Evolutionary conservation across 2,888 invertebrate genomes (phyloP), one percentile per base, ranked within the genome.

Genomic region (Ecdyonurus torrentis): DNA sequence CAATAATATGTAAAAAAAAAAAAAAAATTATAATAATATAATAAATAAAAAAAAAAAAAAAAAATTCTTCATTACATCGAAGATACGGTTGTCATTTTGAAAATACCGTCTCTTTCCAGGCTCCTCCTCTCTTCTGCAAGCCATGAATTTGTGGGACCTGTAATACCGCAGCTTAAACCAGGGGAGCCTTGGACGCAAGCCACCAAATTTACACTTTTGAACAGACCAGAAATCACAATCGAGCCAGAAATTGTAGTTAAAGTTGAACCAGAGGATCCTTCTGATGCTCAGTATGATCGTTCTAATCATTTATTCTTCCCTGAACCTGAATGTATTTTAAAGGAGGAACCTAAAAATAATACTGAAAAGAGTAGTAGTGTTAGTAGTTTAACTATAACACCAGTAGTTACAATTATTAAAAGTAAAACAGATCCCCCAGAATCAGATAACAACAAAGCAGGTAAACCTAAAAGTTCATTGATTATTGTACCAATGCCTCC

Each of bases 181-280:
- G 37, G 37, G 15, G 37, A 37, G 15, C 5, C 5, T 37, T 37
- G 37, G 37, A 37, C 15, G 37, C 37, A 37, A 37, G 7, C 37
- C 37, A 15, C 37, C 37, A 37, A 37, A 37, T 37, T 37, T 37
- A 37, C 37, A 10, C 37, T 37, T 37, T 22, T 55, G n/a, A 55
- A 55, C 55, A 55, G 55, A 55, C 55, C 55, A 7, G 55, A 55
- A 55, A 55, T 55, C 55, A 55, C 55, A n/a, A 55, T 55, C 10
- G n/a, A 10, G 7, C 55, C 55, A 7, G 55, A 55, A 20, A n/a
- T n/a, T n/a, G 5, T 37, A 5, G 15, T 37, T 10, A 37, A 37
- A 37, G 5, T n/a, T 22, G 55, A 55, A 20, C 55, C 55, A 22
- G 55, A 55, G 10, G 55, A 55, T 10, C 55, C 55, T 22, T 10